These are phyloP conservation scores for Diaprepes abbreviatus DNA, from an alignment of 2,888 invertebrate genomes.

Conservation along the genomic window DNA sequence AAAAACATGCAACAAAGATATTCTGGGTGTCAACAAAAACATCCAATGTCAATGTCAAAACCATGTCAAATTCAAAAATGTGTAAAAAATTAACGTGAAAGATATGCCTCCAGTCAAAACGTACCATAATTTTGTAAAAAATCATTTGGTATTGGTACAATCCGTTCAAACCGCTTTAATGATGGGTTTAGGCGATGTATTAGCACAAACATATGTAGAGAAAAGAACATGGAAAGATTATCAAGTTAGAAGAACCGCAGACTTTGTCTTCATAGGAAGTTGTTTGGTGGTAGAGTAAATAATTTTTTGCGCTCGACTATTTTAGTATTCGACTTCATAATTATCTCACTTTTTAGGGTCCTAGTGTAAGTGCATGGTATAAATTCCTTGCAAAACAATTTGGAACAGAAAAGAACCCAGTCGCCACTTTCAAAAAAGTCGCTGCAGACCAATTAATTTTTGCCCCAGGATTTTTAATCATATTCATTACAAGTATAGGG, in stretches of 20 bases:
- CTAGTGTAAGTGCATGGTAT: constrained; percentile 80
- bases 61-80: no score
- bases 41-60: no score
- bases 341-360: constrained; percentile 69
- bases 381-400: constrained; percentile 67
- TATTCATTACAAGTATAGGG: constrained; percentile 74
- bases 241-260: constrained; percentile 47
- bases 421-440: constrained; percentile 76
- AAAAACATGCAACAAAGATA: no score
- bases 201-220: constrained; percentile 79
- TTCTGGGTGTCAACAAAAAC: no score
- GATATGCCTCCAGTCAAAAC: constrained; percentile 4
- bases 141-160: constrained; percentile 67
- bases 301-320: neutral
- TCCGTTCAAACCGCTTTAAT: constrained; percentile 77
- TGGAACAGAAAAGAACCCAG: constrained; percentile 59
- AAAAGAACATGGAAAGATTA: constrained; percentile 49
- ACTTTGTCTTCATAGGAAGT: constrained; percentile 51
- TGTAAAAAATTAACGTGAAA: no score
- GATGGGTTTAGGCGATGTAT: constrained; percentile 85
- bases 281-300: constrained; percentile 50
- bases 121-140: constrained; percentile 31
- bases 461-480: constrained; percentile 77
- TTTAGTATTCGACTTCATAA: neutral
- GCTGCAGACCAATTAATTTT: constrained; percentile 80